Conservation (phyloP, 2,888 invertebrate species). For the Pseudococcus viburni region DNA sequence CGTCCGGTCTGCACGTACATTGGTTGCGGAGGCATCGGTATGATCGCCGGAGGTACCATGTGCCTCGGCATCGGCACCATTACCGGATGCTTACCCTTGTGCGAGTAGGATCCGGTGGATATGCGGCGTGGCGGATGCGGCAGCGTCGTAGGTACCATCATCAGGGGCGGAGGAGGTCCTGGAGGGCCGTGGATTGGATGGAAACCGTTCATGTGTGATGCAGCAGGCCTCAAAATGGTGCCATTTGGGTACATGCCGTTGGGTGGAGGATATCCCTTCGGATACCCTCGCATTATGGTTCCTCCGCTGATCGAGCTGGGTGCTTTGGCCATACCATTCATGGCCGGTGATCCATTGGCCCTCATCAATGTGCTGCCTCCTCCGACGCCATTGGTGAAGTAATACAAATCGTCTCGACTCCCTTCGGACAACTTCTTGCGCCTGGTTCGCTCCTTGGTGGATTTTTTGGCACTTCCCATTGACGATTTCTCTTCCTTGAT, state of each 20-base stretch:
- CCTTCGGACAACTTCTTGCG: conserved; percentile 76
- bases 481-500: conserved; percentile 73
- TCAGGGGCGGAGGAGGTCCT: conserved; percentile 69
- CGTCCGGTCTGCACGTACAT: conserved; percentile 71
- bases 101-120: conserved; percentile 62
- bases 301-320: conserved; percentile 69
- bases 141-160: conserved; percentile 70
- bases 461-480: conserved; percentile 70
- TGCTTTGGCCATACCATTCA: conserved; percentile 68
- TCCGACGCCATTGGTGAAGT: conserved; percentile 72
- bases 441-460: conserved; percentile 72
- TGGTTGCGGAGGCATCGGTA: conserved; percentile 69
- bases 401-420: conserved; percentile 75
- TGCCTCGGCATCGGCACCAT: conserved; percentile 76
- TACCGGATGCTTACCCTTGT: conserved; percentile 70
- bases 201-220: conserved; percentile 68
- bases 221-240: conserved; percentile 69
- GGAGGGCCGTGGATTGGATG: conserved; percentile 65
- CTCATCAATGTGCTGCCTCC: conserved; percentile 67
- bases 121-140: conserved; percentile 69
- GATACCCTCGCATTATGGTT: conserved; percentile 68
- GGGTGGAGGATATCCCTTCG: conserved; percentile 66
- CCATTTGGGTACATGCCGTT: conserved; percentile 69
- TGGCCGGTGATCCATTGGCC: conserved; percentile 66
- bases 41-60: conserved; percentile 65